Base-by-base conservation (phyloP, 2,113 vertebrate species). In the Pithys albifrons region DNA sequence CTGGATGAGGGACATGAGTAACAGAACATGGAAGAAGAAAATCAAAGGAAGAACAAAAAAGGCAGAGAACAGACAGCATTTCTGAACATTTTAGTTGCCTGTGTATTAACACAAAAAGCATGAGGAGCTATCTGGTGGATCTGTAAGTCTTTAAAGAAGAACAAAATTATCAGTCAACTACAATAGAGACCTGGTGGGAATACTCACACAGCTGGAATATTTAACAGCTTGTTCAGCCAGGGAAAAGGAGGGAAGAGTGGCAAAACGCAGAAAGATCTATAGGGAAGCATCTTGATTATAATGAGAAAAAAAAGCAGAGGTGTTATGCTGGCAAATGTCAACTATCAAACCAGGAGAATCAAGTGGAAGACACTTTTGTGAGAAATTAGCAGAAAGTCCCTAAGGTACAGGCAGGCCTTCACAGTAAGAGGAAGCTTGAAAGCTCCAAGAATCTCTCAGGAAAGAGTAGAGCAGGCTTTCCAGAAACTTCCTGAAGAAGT, bases 1-100 rank as follows among this genome's bases (percentile, higher is more conserved):
- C 92, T 97, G 91, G 76, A 93, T 71, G 46, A 65, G 55, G 52
- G 76, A 95, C 73, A 94, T 92, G 24, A 85, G 69, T 71, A 94
- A 78, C 35, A 94, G 73, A 91, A 80, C 14, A 91, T 48, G 71
- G 85, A 73, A 94, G 58, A 94, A 88, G 27, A 88, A 61, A 64
- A 71, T 31, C 1, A 1, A 46, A 94, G 83, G 78, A 91, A 95
- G 79, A 92, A 88, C 23, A 88, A 76, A 91, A 93, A 75, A 10
- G 17, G 51, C 54, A 82, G n/a, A 88, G 85, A 90, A 93, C 43
- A 92, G 73, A 61, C 22, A 3, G 4, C 73, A 48, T 78, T 97
- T 95, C 72, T 91, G 76, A 93, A 74, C 61, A 71, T 81, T 45
- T 89, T 58, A 37, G 39, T 74, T 89, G 74, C 41, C 45, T 82